Conservation (phyloP, 1,140 invertebrate species). For the Brachionus koreanus region DNA sequence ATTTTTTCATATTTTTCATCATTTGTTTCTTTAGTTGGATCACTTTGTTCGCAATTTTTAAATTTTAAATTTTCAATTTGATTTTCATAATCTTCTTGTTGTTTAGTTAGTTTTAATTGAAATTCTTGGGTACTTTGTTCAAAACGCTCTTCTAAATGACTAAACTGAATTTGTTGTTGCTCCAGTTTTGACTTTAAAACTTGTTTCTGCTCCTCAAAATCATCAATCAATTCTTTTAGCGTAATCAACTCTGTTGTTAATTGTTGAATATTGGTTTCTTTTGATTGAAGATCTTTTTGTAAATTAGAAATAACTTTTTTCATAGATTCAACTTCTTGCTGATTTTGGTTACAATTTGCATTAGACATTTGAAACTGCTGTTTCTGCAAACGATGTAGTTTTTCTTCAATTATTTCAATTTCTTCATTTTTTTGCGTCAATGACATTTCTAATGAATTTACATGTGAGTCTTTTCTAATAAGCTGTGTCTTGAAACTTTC, state of each 20-base stretch:
- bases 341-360: background rate
- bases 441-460: constrained; percentile 51
- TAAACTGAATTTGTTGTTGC: constrained; percentile 38
- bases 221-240: constrained; percentile 20
- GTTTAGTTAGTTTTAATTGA: background rate
- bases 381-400: constrained; percentile 58
- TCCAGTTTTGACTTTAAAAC: constrained; percentile 27
- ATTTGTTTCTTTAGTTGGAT: background rate
- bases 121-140: background rate
- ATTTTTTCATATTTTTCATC: background rate
- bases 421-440: constrained; percentile 49
- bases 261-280: constrained; percentile 48
- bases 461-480: constrained; percentile 50
- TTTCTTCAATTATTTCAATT: constrained; percentile 48
- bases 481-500: constrained; percentile 49
- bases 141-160: constrained; percentile 27
- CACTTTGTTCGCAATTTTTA: background rate
- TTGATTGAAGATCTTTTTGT: constrained; percentile 34
- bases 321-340: background rate
- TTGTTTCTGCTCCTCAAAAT: constrained; percentile 42
- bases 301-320: background rate
- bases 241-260: constrained; percentile 5
- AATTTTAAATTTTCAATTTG: constrained; percentile 1
- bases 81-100: background rate
- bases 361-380: background rate